Conservation (phyloP, 2,797 vertebrate species). For the Prionace glauca region DNA sequence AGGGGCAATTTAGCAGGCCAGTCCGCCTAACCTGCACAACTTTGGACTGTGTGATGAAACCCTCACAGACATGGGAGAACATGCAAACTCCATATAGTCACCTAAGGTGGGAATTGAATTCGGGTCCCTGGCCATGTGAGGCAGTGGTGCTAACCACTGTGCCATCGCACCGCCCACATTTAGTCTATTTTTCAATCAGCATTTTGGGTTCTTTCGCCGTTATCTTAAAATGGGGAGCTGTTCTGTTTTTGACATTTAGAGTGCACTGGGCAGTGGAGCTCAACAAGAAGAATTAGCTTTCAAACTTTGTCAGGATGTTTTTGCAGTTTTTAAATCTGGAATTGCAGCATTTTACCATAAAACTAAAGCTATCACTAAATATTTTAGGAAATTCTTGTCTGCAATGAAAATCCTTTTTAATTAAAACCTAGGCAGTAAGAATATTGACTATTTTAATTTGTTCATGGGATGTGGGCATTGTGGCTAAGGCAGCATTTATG, state of each 20-base stretch:
- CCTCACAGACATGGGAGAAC: too few relatives aligned
- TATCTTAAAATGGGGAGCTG: not conserved
- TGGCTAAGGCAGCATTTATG: too few relatives aligned
- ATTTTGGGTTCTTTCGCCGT: not conserved
- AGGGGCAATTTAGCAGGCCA: too few relatives aligned
- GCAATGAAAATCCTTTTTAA: not conserved
- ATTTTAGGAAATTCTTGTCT: not conserved
- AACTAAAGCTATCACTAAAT: not conserved
- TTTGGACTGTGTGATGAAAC: too few relatives aligned
- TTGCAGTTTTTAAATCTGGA: not conserved
- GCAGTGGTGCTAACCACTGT: too few relatives aligned
- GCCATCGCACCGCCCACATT: too few relatives aligned
- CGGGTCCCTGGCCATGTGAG: too few relatives aligned
- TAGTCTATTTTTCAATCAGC: not conserved
- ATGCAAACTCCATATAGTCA: too few relatives aligned
- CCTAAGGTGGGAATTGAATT: too few relatives aligned
- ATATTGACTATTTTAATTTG: not conserved
- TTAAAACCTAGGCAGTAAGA: not conserved
- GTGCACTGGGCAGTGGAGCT: not conserved
- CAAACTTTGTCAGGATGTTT: not conserved
- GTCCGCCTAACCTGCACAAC: too few relatives aligned
- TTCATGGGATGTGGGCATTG: too few relatives aligned
- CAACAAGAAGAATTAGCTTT: not conserved
- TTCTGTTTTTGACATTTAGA: not conserved
- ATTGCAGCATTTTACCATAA: not conserved